These are phyloP conservation scores for Heliornis fulica DNA, from an alignment of 2,113 vertebrate genomes.

Conservation along the genomic window DNA sequence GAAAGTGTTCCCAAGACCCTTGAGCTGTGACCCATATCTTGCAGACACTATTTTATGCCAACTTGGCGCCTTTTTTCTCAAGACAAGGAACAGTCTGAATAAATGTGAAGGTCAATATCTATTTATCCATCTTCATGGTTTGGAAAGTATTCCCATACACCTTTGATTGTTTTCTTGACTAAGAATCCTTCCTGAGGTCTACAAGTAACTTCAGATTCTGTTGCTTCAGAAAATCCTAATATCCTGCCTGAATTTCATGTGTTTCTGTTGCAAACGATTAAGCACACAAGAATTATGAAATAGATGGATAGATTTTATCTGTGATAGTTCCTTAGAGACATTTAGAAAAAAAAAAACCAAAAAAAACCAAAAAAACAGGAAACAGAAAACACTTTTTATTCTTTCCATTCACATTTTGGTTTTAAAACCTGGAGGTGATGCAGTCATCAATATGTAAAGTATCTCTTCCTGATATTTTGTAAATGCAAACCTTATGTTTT, in stretches of 20 bases:
- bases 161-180: not conserved
- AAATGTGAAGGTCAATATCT: not conserved
- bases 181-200: not conserved
- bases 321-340: not conserved
- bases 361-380: not conserved
- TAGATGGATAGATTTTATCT: not conserved
- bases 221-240: not conserved
- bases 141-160: not conserved
- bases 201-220: not conserved
- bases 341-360: too few species aligned
- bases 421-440: not conserved
- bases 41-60: not conserved
- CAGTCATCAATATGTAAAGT: not conserved
- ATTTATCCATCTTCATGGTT: not conserved
- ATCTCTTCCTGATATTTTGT: not conserved
- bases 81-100: not conserved
- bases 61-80: not conserved
- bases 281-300: not conserved
- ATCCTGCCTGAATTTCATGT: not conserved
- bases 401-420: not conserved
- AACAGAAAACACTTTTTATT: not conserved
- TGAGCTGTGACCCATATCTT: not conserved
- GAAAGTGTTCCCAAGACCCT: not conserved
- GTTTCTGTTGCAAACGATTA: not conserved
- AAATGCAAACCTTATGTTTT: not conserved